Conservation (phyloP, 1,140 invertebrate genomes). For the Druon quercuslanigerum region DNA sequence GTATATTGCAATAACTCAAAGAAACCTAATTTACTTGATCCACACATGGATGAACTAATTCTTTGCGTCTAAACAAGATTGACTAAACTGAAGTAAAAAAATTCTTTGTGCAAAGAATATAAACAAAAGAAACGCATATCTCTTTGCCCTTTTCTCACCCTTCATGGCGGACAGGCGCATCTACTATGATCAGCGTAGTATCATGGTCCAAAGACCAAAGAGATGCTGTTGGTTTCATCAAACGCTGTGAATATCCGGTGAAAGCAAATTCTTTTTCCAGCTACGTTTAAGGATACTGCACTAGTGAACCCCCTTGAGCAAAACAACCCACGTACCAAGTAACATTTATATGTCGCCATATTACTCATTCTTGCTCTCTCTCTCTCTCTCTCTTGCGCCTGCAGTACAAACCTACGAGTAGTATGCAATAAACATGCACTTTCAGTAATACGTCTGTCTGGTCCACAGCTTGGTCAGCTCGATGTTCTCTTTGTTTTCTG, state of each 20-base stretch:
- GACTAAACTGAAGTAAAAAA: too few species aligned
- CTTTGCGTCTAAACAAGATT: too few species aligned
- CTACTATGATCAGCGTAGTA: too few species aligned
- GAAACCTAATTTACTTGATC: too few species aligned
- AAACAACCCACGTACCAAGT: conserved; percentile 40
- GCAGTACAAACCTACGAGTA: conserved; percentile 46
- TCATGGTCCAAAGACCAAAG: not conserved
- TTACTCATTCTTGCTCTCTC: conserved; percentile 50
- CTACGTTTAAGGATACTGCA: conserved; percentile 37
- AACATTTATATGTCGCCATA: conserved; percentile 46
- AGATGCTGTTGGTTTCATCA: conserved; percentile 51
- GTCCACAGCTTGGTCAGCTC: not conserved
- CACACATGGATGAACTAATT: too few species aligned
- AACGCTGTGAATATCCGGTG: conserved; percentile 60
- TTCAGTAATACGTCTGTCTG: conserved; percentile 56
- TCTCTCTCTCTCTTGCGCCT: conserved; percentile 34
- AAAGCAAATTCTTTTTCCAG: conserved; percentile 52
- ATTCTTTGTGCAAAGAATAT: too few species aligned
- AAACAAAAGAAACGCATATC: too few species aligned
- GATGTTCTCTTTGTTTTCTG: not conserved
- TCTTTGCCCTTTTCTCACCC: too few species aligned
- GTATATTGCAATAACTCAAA: too few species aligned
- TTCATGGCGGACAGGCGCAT: too few species aligned
- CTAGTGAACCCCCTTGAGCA: conserved; percentile 40
- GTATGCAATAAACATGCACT: conserved; percentile 58